Conservation (phyloP, 2,113 vertebrate genomes). For the Nesogale talazaci region DNA sequence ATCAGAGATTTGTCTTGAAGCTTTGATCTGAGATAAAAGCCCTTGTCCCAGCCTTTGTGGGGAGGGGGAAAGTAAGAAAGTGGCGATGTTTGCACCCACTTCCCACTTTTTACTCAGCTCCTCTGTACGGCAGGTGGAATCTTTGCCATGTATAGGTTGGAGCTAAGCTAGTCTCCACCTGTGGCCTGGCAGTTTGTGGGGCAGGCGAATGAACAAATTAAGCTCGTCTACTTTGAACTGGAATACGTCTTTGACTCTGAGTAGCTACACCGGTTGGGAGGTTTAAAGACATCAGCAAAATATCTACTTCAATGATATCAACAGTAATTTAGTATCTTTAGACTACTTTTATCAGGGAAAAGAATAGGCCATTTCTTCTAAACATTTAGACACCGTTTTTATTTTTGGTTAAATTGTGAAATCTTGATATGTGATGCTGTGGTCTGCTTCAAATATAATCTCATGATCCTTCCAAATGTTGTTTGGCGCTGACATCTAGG, state of each 20-base stretch:
- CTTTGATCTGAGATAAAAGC: conserved; percentile 6
- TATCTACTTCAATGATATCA: neutral
- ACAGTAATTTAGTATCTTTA: neutral
- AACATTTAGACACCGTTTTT: conserved; percentile 19
- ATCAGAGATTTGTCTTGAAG: neutral
- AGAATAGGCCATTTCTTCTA: neutral
- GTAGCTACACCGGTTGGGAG: neutral
- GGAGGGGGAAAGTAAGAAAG: neutral
- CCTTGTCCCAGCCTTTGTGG: neutral
- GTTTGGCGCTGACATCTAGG: neutral
- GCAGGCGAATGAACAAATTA: conserved; percentile 27
- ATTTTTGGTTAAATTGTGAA: conserved; percentile 16
- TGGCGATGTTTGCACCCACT: neutral
- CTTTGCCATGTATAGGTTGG: neutral
- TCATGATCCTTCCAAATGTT: conserved; percentile 13
- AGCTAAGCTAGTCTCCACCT: conserved; percentile 48
- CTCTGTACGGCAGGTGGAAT: neutral
- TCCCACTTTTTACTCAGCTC: neutral
- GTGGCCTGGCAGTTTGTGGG: conserved; percentile 6
- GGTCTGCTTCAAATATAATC: conserved; percentile 33
- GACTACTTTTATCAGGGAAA: neutral
- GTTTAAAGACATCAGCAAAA: conserved; percentile 37
- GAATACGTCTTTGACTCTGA: conserved; percentile 22
- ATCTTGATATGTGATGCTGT: neutral
- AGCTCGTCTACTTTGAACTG: neutral